These are phyloP conservation scores for Vidua macroura DNA, from an alignment of 2,113 vertebrate species.

Conservation along the genomic window DNA sequence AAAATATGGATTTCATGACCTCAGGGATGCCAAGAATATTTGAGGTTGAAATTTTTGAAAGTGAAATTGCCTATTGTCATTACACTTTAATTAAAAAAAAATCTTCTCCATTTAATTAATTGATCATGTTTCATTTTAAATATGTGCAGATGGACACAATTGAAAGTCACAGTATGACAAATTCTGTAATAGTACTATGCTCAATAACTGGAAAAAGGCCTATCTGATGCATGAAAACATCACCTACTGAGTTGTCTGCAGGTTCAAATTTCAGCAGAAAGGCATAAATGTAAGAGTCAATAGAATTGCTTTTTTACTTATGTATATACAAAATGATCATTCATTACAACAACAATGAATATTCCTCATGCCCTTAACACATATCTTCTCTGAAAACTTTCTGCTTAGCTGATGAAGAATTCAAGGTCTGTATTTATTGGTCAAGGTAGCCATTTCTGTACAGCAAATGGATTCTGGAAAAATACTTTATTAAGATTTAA, in stretches of 20 bases:
- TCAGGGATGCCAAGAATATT: neutral
- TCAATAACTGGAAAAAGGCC: neutral
- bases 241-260: neutral
- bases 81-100: neutral
- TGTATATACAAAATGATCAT: neutral
- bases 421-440: neutral
- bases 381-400: neutral
- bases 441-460: neutral
- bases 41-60: neutral
- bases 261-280: neutral
- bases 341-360: neutral
- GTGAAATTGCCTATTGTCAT: neutral
- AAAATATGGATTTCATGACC: neutral
- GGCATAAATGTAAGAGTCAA: neutral
- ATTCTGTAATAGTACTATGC: neutral
- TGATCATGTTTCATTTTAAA: neutral
- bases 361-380: neutral
- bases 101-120: neutral
- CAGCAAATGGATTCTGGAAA: conserved; percentile 49
- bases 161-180: neutral
- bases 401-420: neutral
- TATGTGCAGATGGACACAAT: neutral
- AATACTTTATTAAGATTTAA: conserved; percentile 22
- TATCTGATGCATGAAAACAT: neutral
- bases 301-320: conserved; percentile 22